phyloP scores from a whole-genome alignment of 1,140 invertebrate species.

The Danaus plexippus region DNA sequence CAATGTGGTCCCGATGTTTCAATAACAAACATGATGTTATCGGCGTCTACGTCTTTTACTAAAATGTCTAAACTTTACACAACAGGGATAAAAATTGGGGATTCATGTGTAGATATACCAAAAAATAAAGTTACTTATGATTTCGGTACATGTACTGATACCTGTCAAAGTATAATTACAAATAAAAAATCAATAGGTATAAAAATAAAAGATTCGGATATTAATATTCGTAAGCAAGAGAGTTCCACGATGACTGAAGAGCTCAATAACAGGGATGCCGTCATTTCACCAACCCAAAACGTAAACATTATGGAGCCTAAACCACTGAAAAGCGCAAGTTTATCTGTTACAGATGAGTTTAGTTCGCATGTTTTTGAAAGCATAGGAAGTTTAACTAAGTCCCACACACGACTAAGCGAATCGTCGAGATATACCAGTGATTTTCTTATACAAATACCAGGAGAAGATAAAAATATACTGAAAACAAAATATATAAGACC shows the following conservation, averaged over 20 bases:
- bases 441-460: constrained; percentile 17
- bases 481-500: constrained; percentile 24
- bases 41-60: constrained; percentile 34
- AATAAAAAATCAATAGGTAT: constrained; percentile 28
- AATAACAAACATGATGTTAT: constrained; percentile 20
- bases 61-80: constrained; percentile 30
- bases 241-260: constrained; percentile 25
- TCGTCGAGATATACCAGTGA: constrained; percentile 23
- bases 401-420: constrained; percentile 5
- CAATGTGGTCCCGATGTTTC: constrained; percentile 54
- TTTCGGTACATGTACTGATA: constrained; percentile 31
- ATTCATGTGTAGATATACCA: constrained; percentile 24
- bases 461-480: constrained; percentile 23
- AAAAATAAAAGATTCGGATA: constrained; percentile 48
- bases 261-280: constrained; percentile 6
- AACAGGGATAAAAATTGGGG: constrained; percentile 36
- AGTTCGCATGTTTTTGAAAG: constrained; percentile 23
- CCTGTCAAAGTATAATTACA: neutral
- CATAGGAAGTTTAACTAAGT: constrained; percentile 22
- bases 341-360: constrained; percentile 23
- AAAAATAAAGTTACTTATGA: constrained; percentile 22
- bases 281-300: no score
- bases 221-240: constrained; percentile 21
- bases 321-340: constrained; percentile 19
- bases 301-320: constrained; percentile 18